Evolutionary conservation across 2,888 invertebrate genomes (phyloP), one percentile per base, ranked within the genome.

Genomic region (Apamea sordens): DNA sequence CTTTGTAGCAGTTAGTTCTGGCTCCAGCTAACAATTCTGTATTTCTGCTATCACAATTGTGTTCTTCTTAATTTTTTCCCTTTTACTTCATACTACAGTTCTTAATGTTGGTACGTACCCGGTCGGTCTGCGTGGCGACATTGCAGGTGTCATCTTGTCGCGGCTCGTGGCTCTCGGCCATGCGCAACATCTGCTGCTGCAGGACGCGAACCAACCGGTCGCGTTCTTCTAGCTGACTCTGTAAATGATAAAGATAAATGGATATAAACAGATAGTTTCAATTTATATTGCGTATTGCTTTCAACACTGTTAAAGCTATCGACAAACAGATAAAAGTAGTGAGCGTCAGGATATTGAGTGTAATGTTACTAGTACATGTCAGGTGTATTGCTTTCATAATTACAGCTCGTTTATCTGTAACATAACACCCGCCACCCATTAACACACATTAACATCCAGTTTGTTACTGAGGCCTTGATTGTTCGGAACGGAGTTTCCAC

Each of bases 81-180:
- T 0, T 24, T 15, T 70, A 2, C 28, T n/a, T 18, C n/a, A 1
- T 28, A 21, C 28, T 47, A 28, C 10, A 41, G 8, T 59, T 18
- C 44, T 24, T 44, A 44, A n/a, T 47, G 8, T 77, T 13, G 0
- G 10, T 50, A 82, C 95, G 93, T 96, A 98, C 98, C 97, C 98
- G 97, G 94, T 98, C 98, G 53, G 98, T 98, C 97, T 98, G 98
- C 91, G 98, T 98, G 92, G 98, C 98, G 89, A 98, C 98, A 94
- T 98, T 98, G 93, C 98, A 98, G 89, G 97, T 98, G 92, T 98
- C 97, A 92, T 97, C 97, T 80, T 92, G 94, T 83, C 95, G 93
- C 89, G 97, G 95, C 92, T 97, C 95, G 93, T 95, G 93, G 90
- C 93, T 94, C 89, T 97, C 97, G 47, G 96, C 93, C 95, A 96